phyloP scores from a whole-genome alignment of 2,888 invertebrate genomes.

The Tipula vernalis region DNA sequence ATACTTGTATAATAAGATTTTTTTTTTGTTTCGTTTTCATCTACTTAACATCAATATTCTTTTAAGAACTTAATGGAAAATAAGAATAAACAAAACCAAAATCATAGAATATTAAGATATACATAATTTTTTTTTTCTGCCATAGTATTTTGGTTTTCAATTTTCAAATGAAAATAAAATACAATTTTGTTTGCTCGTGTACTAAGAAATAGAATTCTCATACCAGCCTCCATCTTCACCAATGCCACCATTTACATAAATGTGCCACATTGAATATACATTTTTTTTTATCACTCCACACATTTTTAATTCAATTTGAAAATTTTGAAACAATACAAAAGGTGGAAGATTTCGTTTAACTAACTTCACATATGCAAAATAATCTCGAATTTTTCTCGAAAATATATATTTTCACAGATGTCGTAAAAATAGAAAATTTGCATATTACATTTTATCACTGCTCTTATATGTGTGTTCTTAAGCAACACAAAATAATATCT shows the following conservation, averaged over 20 bases:
- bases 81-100: background rate
- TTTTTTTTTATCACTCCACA: background rate
- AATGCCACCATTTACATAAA: background rate
- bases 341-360: background rate
- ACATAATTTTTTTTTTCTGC: background rate
- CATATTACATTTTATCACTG: background rate
- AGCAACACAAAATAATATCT: background rate
- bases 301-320: background rate
- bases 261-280: background rate
- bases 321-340: background rate
- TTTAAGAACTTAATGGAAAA: slow-evolving; percentile 4
- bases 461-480: background rate
- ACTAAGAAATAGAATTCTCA: background rate
- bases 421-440: slow-evolving; percentile 4
- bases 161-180: background rate
- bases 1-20: background rate
- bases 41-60: background rate
- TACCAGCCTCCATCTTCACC: background rate
- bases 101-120: background rate
- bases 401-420: background rate
- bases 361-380: background rate
- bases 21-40: background rate
- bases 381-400: background rate
- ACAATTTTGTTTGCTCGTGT: background rate
- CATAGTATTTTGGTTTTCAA: background rate